A percentile compares a stretch with the other conserved stretches of the same genome.
Evolutionary conservation across 2,797 vertebrate genomes (phyloP).

Genomic region (Lepilemur ruficaudatus): DNA sequence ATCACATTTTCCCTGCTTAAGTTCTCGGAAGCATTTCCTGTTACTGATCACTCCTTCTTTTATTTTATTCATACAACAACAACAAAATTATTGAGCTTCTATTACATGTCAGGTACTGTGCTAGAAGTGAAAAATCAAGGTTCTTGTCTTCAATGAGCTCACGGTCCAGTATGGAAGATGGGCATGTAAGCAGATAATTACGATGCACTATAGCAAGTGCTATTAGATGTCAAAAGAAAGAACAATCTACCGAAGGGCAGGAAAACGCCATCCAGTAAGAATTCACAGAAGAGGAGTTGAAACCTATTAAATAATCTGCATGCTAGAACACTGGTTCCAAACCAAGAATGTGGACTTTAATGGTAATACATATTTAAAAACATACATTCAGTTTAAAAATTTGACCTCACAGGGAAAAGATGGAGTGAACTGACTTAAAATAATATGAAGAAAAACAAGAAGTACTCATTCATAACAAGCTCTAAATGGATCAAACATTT

Average conservation of each 20-base stretch:
- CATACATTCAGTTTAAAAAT: neutral
- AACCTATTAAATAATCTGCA: neutral
- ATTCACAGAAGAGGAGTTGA: neutral
- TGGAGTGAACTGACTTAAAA: neutral
- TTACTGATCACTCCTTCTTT: constrained; percentile 5
- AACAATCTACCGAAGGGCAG: neutral
- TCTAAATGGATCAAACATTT: neutral
- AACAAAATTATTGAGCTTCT: constrained; percentile 23
- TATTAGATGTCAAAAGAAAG: constrained; percentile 20
- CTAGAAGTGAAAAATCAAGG: constrained; percentile 22
- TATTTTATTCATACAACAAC: constrained; percentile 15
- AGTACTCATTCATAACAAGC: neutral
- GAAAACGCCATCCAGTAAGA: neutral
- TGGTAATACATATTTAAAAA: neutral
- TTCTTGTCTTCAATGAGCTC: neutral
- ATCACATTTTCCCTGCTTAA: constrained; percentile 20
- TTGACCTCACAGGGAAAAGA: neutral
- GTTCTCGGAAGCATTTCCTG: constrained; percentile 31
- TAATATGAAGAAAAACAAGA: neutral
- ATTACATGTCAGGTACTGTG: neutral
- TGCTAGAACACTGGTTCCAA: neutral
- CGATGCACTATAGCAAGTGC: neutral
- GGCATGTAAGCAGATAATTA: constrained; percentile 36
- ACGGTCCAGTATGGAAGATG: neutral
- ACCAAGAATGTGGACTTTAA: neutral